Conservation (phyloP, 2,113 vertebrate species). For the Nestor notabilis region DNA sequence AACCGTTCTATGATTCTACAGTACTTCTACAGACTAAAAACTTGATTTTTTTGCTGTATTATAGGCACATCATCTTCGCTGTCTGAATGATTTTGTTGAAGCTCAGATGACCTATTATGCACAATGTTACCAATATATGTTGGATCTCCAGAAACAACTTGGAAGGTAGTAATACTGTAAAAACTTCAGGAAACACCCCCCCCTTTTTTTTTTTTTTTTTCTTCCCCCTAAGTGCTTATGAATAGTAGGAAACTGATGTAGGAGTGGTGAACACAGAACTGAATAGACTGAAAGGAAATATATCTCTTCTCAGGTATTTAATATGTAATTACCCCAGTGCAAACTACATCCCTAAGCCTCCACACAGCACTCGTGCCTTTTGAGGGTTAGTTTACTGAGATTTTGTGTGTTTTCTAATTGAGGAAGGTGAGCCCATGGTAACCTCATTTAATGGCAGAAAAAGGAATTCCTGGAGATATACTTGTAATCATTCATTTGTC, state of each 20-base stretch:
- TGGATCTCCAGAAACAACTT: slow-evolving; percentile 97
- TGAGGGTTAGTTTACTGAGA: background rate
- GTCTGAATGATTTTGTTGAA: slow-evolving; percentile 96
- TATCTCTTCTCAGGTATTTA: background rate
- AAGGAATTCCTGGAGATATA: background rate
- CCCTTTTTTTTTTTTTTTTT: too few relatives aligned
- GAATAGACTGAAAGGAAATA: background rate
- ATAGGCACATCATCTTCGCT: slow-evolving; percentile 96
- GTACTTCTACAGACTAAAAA: background rate
- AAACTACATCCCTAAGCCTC: background rate
- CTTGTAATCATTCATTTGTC: background rate
- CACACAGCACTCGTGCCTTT: background rate
- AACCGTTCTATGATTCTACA: too few relatives aligned
- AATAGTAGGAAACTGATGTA: background rate
- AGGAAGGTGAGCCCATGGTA: background rate
- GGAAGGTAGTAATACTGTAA: slow-evolving; percentile 84
- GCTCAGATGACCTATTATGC: slow-evolving; percentile 97
- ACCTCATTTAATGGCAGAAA: background rate
- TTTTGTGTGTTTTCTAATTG: background rate
- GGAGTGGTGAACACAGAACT: background rate
- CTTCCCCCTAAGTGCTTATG: background rate
- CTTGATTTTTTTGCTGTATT: background rate
- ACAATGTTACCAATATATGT: slow-evolving; percentile 98
- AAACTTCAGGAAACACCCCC: background rate
- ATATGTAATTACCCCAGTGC: background rate